These are phyloP conservation scores for Sylvietta virens DNA, from an alignment of 2,113 vertebrate species.

Conservation along the genomic window DNA sequence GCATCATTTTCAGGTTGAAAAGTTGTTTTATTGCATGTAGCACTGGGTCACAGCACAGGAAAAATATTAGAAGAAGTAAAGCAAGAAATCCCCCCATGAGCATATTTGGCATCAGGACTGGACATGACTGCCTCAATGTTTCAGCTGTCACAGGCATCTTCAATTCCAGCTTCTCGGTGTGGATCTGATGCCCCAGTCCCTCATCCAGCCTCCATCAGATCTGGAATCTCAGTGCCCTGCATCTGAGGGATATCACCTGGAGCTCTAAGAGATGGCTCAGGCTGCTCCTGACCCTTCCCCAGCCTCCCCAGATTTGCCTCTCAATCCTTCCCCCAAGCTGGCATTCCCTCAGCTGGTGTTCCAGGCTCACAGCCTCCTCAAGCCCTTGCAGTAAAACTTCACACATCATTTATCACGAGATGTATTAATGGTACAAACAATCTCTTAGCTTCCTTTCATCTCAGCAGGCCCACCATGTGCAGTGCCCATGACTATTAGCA, in stretches of 20 bases:
- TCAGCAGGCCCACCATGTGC: slow-evolving; percentile 53
- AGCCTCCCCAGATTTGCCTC: not conserved
- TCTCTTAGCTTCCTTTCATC: slow-evolving; percentile 52
- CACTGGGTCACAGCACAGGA: not conserved
- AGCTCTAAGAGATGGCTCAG: not conserved
- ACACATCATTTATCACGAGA: slow-evolving; percentile 52
- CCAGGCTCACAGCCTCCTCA: not conserved
- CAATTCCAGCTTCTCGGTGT: not conserved
- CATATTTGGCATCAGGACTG: not conserved
- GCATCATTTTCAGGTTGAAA: not conserved
- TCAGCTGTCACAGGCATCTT: not conserved
- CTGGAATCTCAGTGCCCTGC: not conserved
- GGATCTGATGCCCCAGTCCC: not conserved
- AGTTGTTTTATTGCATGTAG: not conserved
- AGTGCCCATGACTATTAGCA: slow-evolving; percentile 33
- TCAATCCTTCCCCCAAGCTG: not conserved
- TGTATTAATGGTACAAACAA: slow-evolving; percentile 53
- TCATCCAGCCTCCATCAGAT: not conserved
- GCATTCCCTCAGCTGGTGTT: not conserved
- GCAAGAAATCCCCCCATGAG: not conserved
- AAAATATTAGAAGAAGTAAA: not conserved
- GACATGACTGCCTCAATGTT: not conserved
- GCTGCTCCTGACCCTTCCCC: not conserved
- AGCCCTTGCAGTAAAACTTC: slow-evolving; percentile 20
- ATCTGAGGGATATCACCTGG: not conserved